Base-by-base conservation (phyloP, 2,797 vertebrate species). In the Peromyscus eremicus region DNA sequence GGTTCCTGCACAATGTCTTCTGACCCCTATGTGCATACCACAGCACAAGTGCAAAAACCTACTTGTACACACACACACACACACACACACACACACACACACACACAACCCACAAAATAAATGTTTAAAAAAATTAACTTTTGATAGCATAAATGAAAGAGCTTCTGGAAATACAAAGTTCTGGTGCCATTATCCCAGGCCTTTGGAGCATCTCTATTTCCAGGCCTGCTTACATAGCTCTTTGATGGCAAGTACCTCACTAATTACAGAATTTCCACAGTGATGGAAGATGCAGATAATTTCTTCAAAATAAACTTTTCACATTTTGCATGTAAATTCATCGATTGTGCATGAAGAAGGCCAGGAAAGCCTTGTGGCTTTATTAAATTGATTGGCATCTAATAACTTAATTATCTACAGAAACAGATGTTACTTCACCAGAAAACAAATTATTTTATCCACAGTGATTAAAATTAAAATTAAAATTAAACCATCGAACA, bases 321-420 rank as follows among this genome's bases (percentile, higher is more conserved):
- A 97, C 97, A 98, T 98, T 97, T 98, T 98, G 94, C 93, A 98
- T 98, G 87, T 96, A 95, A 95, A 94, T 98, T 98, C 97, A 98
- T 98, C 98, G 98, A 98, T 98, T 98, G 97, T 94, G 89, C n/a
- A 95, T 97, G 97, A 98, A 97, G 97, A 97, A 86, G 96, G 97
- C 94, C 97, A 68, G 5, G 88, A 98, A 98, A 97, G 89, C 97
- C 97, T 98, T 96, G 96, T 55, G 4, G 77, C 57, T 64, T 98
- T 98, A 98, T 98, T 96, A 93, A 98, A 98, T 98, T 98, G 98
- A 98, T 98, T 85, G 71, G 77, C 96, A 97, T 97, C 96, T 98
- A 98, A 98, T 98, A 98, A 98, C 96, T 98, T 99, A 98, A 98
- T 98, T 98, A 98, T 97, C 97, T 98, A 91, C 95, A 98, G 71